Evolutionary conservation across 2,113 vertebrate species (phyloP), one percentile per base, ranked within the genome.

Genomic region (Charadrius vociferus): DNA sequence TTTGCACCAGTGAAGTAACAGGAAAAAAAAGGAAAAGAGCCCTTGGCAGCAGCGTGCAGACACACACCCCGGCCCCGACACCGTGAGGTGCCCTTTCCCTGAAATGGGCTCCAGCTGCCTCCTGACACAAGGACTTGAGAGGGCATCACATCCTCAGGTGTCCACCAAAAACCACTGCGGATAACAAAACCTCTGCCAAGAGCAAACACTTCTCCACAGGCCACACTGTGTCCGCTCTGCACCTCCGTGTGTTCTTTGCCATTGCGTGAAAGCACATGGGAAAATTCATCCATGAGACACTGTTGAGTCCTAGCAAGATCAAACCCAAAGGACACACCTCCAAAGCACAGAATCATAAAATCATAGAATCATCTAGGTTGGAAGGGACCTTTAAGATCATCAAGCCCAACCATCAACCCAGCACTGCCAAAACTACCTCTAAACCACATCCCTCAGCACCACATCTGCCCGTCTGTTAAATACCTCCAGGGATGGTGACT

Each of bases 211-310:
- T 39, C 27, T 53, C 66, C 50, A 14, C 30, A 59, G 78, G 41
- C 23, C 26, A 2, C 3, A 3, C 85, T n/a, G 45, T 17, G 45
- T 24, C 85, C 50, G 3, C 61, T 5, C 56, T 14, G 70, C 23
- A 6, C 15, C 66, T 61, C 72, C 27, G 0, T 4, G 7, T 45
- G 67, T 66, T 45, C 72, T 55, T 30, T 13, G n/a, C 14, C 20
- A 37, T 43, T 20, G 3, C 1, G 0, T 29, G 22, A 50, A 22
- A 29, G 18, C 10, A 2, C 23, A 37, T 0, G 1, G 50, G 32
- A 52, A 59, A 81, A 59, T 13, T 32, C 1, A 0, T 15, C 3
- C 0, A 0, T 5, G 23, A 63, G 37, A 27, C 7, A 2, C 24
- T 4, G 20, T 0, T 65, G 72, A 56, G 27, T 23, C 29, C 39